Evolutionary conservation across 2,797 vertebrate species (phyloP).

Genomic region (Fratercula arctica): DNA sequence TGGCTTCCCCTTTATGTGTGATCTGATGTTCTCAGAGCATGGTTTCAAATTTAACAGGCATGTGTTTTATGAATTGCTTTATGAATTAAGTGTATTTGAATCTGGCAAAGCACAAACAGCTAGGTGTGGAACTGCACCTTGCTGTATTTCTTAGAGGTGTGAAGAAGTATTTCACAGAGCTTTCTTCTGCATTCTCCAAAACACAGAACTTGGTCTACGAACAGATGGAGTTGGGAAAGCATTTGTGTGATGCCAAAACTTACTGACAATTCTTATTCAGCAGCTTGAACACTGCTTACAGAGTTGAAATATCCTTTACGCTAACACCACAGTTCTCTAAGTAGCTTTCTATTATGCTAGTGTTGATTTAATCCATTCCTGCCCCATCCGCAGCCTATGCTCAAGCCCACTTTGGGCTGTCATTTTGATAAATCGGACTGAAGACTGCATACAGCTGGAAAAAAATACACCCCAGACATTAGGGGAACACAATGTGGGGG

Average conservation of each 20-base stretch:
- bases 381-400: rapidly evolving
- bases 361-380: background rate
- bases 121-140: background rate
- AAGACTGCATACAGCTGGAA: background rate
- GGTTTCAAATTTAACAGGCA: background rate
- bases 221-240: background rate
- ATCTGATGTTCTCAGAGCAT: background rate
- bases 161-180: background rate
- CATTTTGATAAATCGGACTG: background rate
- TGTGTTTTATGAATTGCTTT: background rate
- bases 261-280: background rate
- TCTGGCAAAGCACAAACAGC: background rate
- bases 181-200: background rate
- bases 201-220: background rate
- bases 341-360: background rate
- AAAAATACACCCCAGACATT: background rate
- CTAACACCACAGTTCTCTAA: background rate
- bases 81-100: background rate
- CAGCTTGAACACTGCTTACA: background rate
- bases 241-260: background rate
- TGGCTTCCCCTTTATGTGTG: background rate
- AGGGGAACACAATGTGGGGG: background rate
- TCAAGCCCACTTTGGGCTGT: background rate
- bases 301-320: slow-evolving; percentile 2
- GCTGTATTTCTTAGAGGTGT: background rate